Base-by-base conservation (phyloP, 2,113 vertebrate genomes). In the Phyllostomus discolor region DNA sequence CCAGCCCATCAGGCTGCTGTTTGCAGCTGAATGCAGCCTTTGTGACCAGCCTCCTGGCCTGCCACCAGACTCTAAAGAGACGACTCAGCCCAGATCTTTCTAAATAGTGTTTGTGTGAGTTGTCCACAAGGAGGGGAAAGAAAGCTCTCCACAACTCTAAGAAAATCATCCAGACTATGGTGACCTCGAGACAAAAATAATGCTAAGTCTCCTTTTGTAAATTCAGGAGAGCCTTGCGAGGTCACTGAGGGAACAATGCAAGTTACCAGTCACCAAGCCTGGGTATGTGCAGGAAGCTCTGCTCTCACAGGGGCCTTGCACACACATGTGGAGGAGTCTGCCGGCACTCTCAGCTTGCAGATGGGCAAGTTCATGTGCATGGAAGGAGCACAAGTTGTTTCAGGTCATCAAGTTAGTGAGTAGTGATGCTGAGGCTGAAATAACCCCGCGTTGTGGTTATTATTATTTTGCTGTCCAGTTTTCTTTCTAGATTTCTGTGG, bases 1-100 rank as follows among this genome's bases (percentile, higher is more conserved):
- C 91, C 98, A 98, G 98, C 99, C 98, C 98, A 80, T 98, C 97
- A 98, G 97, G 97, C 97, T 93, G 72, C 98, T 98, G 98, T 95
- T 97, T 97, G 93, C 90, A 67, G 89, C 96, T 99, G 96, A 98
- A 98, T 98, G 98, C 84, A 72, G 95, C 92, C 98, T 98, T 98
- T 99, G 98, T 99, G 95, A 97, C 62, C 59, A 88, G 96, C 95
- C 96, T 96, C 76, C 88, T 95, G 97, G 97, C 83, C 95, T 97
- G 95, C 95, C 7, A 96, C 95, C 92, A 50, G 89, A 14, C 95
- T 97, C 86, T 73, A 0, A 73, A 97, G 91, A 96, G 96, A 97
- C 97, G 98, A 95, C 95, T 96, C 66, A 10, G 31, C 95, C 17
- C 96, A 96, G 90, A 8, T 91, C 85, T 95, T 98, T 95, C 52